Percentiles rank a stretch among this genome's conserved stretches.
phyloP scores from a whole-genome alignment of 2,113 vertebrate species.

The Arizona elegans region DNA sequence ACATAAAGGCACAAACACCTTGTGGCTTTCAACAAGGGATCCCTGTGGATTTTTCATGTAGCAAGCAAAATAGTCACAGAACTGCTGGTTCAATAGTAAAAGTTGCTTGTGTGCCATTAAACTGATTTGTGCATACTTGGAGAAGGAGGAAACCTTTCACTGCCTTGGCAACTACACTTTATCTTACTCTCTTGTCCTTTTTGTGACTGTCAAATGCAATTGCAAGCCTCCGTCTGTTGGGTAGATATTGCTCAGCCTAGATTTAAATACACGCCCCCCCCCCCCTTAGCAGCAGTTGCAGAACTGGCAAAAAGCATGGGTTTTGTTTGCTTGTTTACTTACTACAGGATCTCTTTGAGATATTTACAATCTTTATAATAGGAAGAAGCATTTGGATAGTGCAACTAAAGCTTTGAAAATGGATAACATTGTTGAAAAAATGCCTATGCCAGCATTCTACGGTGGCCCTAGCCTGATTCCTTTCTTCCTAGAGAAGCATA shows the following conservation, averaged over 20 bases:
- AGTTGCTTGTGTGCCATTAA: constrained; percentile 5
- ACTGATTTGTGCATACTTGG: not conserved
- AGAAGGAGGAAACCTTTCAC: not conserved
- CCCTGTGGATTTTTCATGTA: not conserved
- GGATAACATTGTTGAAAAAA: not conserved
- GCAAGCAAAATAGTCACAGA: not conserved
- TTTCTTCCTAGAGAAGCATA: constrained; percentile 18
- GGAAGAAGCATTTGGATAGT: constrained; percentile 19
- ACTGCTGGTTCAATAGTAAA: constrained; percentile 5
- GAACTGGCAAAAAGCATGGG: constrained; percentile 34
- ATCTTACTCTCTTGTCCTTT: not conserved
- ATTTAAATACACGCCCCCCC: not conserved
- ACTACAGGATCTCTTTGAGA: not conserved
- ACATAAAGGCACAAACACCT: not conserved
- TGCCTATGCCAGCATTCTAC: constrained; percentile 12
- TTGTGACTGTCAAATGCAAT: not conserved
- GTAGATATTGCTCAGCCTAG: constrained; percentile 15
- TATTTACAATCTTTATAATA: constrained; percentile 17
- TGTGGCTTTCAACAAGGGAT: not conserved
- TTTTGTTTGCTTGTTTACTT: not conserved
- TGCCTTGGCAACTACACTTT: not conserved
- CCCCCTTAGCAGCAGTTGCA: constrained; percentile 25
- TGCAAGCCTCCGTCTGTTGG: not conserved
- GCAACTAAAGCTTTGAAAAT: constrained; percentile 34
- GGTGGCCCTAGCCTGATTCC: constrained; percentile 23